Evolutionary conservation across 2,113 vertebrate genomes (phyloP).

Genomic region (Miniopterus natalensis): DNA sequence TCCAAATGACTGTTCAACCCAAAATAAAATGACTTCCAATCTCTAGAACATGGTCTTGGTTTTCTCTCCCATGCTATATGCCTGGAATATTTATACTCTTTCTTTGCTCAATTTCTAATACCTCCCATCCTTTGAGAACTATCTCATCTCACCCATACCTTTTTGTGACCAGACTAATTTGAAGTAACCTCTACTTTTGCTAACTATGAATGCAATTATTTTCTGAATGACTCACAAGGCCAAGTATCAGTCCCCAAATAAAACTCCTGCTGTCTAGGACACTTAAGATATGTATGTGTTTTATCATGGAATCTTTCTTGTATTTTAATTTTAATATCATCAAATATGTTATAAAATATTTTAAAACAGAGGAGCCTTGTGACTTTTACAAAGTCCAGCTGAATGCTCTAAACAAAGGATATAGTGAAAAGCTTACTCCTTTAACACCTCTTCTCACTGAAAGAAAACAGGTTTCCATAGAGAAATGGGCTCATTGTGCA

Average conservation of each 20-base stretch:
- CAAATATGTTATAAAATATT: not conserved
- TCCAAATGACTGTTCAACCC: not conserved
- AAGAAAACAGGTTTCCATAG: not conserved
- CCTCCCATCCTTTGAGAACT: not conserved
- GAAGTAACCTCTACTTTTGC: not conserved
- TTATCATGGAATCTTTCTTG: not conserved
- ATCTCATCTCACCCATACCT: not conserved
- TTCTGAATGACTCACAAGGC: not conserved
- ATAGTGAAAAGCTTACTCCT: not conserved
- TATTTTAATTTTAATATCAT: slow-evolving; percentile 22
- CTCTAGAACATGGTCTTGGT: not conserved
- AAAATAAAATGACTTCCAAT: not conserved
- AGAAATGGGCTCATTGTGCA: not conserved
- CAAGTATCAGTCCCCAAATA: not conserved
- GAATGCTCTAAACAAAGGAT: not conserved
- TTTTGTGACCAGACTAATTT: not conserved
- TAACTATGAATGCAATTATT: not conserved
- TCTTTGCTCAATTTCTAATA: not conserved
- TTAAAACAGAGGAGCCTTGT: not conserved
- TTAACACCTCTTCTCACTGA: not conserved
- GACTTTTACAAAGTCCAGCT: not conserved
- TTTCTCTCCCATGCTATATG: not conserved
- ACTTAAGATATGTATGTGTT: not conserved
- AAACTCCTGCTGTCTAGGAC: not conserved
- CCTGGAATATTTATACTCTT: not conserved